Evolutionary conservation across 2,797 vertebrate species (phyloP).

Genomic region (Xerus rutilus): DNA sequence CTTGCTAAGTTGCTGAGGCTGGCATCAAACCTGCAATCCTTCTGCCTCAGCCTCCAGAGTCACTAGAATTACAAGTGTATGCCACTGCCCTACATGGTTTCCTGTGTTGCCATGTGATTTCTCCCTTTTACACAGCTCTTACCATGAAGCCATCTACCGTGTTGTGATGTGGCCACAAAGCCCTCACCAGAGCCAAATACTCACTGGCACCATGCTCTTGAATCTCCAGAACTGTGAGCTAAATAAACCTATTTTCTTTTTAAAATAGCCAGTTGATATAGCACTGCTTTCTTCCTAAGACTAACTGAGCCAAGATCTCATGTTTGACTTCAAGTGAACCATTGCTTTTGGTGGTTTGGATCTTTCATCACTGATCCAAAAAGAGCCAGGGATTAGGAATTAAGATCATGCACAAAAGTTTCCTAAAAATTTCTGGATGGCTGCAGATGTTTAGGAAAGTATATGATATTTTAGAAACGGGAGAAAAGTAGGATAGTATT

Average conservation of each 20-base stretch:
- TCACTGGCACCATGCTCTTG: no score
- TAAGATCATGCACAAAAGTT: constrained; percentile 89
- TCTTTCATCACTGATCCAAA: constrained; percentile 90
- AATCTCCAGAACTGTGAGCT: not conserved
- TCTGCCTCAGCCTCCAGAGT: no score
- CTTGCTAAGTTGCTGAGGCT: no score
- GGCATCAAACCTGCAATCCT: no score
- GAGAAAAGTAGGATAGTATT: no score
- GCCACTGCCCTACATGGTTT: not conserved
- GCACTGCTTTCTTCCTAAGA: constrained; percentile 97
- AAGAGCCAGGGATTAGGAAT: constrained; percentile 90
- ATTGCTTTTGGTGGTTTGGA: constrained; percentile 88
- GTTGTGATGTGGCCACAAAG: no score
- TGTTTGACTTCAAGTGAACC: constrained; percentile 86
- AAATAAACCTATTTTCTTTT: not conserved
- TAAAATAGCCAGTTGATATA: constrained; percentile 93
- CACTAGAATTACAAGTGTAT: no score
- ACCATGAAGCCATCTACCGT: no score
- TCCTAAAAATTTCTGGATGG: constrained; percentile 72
- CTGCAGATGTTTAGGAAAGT: no score
- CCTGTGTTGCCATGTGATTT: not conserved
- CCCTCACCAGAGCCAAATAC: no score
- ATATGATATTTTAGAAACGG: no score
- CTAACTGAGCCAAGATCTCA: constrained; percentile 89
- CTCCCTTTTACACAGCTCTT: not conserved